Evolutionary conservation across 2,113 vertebrate genomes (phyloP).

Genomic region (Acinonyx jubatus): DNA sequence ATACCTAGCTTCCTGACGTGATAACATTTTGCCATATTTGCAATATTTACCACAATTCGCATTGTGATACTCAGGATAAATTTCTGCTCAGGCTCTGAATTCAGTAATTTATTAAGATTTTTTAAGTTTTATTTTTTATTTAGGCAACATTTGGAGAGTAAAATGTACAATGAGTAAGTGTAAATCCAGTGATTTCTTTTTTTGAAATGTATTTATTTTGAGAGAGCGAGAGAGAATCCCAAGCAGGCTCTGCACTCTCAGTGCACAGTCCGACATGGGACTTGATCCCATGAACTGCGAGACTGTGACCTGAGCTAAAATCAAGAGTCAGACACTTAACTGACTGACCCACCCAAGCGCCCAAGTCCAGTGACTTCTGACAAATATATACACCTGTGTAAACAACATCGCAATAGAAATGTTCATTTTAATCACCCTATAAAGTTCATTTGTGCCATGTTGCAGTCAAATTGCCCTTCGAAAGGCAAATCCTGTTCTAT

Average conservation of each 20-base stretch:
- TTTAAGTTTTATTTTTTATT: slow-evolving; percentile 7
- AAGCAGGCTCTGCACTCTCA: no score
- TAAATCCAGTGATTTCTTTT: background rate
- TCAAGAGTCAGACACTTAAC: no score
- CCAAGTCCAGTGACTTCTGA: background rate
- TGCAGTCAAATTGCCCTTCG: background rate
- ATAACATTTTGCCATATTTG: background rate
- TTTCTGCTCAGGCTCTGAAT: slow-evolving; percentile 24
- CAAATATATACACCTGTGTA: background rate
- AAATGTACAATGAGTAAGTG: background rate
- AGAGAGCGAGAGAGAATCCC: no score
- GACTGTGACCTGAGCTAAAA: no score
- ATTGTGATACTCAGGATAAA: background rate
- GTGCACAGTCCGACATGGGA: no score
- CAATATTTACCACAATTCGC: background rate
- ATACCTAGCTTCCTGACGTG: background rate
- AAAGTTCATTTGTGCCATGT: background rate
- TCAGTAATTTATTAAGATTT: background rate
- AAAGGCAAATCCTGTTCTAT: background rate
- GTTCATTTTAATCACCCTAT: background rate
- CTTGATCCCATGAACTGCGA: no score
- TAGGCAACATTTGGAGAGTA: background rate
- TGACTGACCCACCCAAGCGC: no score
- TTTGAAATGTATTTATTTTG: no score
- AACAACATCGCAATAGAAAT: background rate